phyloP scores from a whole-genome alignment of 2,888 invertebrate genomes.

The Trachelus tabidus region DNA sequence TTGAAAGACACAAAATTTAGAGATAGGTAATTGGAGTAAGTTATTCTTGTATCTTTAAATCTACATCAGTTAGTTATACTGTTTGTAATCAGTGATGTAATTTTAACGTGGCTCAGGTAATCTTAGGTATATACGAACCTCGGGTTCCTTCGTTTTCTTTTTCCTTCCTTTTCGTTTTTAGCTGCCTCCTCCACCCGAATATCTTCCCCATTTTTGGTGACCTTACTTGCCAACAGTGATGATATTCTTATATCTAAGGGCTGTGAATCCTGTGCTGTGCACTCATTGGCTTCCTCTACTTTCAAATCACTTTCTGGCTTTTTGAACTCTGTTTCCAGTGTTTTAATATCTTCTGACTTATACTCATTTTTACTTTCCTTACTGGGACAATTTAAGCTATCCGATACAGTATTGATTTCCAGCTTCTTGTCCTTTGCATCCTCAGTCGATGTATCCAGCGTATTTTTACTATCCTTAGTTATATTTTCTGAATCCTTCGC shows the following conservation, averaged over 20 bases:
- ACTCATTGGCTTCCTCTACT: constrained; percentile 11
- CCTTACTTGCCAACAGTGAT: constrained; percentile 17
- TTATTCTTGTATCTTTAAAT: no score
- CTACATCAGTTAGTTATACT: neutral
- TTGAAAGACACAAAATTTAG: neutral
- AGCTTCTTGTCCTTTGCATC: constrained; percentile 14
- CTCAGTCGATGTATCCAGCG: constrained; percentile 4
- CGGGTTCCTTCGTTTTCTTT: constrained; percentile 46
- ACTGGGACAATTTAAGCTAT: neutral
- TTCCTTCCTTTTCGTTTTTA: constrained; percentile 29
- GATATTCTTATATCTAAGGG: constrained; percentile 15
- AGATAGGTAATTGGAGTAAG: no score
- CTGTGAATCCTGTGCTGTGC: constrained; percentile 17
- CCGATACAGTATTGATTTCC: neutral
- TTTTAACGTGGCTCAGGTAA: neutral
- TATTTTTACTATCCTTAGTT: neutral
- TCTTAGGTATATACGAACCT: constrained; percentile 34
- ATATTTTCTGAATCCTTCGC: constrained; percentile 9
- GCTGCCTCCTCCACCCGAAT: constrained; percentile 10
- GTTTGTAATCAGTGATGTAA: neutral
- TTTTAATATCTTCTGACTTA: neutral
- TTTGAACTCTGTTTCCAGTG: neutral
- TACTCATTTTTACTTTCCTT: neutral
- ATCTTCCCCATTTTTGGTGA: constrained; percentile 19
- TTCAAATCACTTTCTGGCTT: neutral